Evolutionary conservation across 1,140 invertebrate species (phyloP), one percentile per base, ranked within the genome.

Genomic region (Wiebesia pumilae): DNA sequence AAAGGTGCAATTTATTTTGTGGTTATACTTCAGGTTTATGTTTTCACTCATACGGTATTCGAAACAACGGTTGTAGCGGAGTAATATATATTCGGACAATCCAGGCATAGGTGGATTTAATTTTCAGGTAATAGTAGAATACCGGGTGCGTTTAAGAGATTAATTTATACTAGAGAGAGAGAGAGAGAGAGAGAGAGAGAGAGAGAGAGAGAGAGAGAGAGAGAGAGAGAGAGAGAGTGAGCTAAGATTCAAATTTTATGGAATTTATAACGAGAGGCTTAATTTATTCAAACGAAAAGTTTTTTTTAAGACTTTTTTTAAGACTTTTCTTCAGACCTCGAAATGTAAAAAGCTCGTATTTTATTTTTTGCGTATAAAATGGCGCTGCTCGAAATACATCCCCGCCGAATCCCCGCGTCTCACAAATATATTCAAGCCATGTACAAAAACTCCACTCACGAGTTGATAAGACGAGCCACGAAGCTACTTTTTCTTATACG

Each of bases 1-100:
- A 75, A 75, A 75, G 71, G 40, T 75, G 40, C 71, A 43, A 75
- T 75, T 75, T 43, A 43, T 75, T 43, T 75, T 75, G 40, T n/a
- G 71, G 71, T 43, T 38, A 75, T 75, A 75, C 38, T 75, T 43
- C 38, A 27, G 69, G 71, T 43, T 75, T 75, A 75, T 43, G 38
- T 38, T 75, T 75, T 75, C 71, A 24, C 71, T 75, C 40, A n/a
- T 43, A 43, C 27, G 40, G 14, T 43, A 75, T 75, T 43, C 71
- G 71, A 75, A 38, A 24, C 71, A 38, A 75, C 38, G 71, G 21
- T 43, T 43, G 1, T 1, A 43, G 1, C n/a, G n/a, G 21, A 75
- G 43, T 75, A n/a, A 43, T 43, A 43, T n/a, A 10, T 43, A 75
- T n/a, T 0, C 4, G 10, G 71, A 43, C 71, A n/a, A 75, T 75